Evolutionary conservation across 2,113 vertebrate genomes (phyloP).

Genomic region (Pitta sordida): DNA sequence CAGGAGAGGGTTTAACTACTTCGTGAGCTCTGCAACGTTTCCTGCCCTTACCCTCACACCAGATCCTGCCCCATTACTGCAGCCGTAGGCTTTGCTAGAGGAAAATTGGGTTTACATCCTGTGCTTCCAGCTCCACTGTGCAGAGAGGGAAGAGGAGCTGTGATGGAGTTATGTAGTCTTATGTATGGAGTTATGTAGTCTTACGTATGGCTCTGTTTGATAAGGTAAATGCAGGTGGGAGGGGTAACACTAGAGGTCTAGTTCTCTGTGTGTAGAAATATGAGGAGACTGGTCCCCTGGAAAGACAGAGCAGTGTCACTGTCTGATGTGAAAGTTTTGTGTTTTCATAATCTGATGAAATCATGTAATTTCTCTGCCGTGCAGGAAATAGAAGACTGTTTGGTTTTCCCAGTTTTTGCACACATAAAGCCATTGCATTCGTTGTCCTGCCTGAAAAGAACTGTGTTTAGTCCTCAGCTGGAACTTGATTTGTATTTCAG

Average conservation of each 20-base stretch:
- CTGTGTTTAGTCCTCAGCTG: neutral
- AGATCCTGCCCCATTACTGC: neutral
- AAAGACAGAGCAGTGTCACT: neutral
- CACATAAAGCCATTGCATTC: rapidly evolving
- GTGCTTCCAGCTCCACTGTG: neutral
- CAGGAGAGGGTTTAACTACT: neutral
- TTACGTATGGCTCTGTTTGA: neutral
- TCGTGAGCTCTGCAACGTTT: neutral
- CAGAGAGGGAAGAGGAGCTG: neutral
- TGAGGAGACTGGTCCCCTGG: neutral
- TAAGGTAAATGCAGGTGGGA: neutral
- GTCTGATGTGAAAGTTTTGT: neutral
- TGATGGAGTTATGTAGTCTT: too few species aligned
- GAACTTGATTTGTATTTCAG: neutral
- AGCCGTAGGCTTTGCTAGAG: neutral
- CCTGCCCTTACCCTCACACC: neutral
- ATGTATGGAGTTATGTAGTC: too few species aligned
- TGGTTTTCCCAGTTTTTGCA: neutral
- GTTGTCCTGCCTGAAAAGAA: neutral
- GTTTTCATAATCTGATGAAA: neutral
- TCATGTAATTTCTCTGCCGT: neutral
- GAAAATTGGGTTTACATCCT: neutral
- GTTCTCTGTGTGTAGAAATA: neutral
- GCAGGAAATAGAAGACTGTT: neutral
- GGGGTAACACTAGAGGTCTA: neutral